phyloP scores from a whole-genome alignment of 2,113 vertebrate genomes.

The Dromaius novaehollandiae region DNA sequence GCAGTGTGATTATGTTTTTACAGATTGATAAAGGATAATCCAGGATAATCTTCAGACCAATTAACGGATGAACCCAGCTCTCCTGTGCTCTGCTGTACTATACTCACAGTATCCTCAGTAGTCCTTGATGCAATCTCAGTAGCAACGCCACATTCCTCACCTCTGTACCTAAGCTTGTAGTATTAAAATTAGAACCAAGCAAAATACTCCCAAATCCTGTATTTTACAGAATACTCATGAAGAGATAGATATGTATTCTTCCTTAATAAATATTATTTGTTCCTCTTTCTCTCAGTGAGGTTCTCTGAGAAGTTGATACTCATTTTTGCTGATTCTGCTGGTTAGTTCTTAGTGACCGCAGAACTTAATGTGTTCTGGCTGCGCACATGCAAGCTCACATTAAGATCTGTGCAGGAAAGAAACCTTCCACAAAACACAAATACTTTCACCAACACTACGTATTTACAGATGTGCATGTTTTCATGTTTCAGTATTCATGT shows the following conservation, averaged over 20 bases:
- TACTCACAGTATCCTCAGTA: not conserved
- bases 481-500: not conserved
- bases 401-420: not conserved
- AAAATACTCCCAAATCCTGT: not conserved
- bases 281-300: not conserved
- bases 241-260: not conserved
- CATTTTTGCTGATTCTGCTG: not conserved
- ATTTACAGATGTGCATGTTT: not conserved
- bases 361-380: fast-evolving
- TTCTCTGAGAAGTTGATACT: not conserved
- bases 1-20: not conserved
- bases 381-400: not conserved
- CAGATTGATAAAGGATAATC: not conserved
- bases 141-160: not conserved
- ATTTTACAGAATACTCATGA: not conserved
- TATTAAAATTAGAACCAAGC: not conserved
- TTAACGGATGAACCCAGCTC: not conserved
- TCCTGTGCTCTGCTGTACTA: not conserved
- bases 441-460: not conserved
- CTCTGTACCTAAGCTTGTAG: not conserved
- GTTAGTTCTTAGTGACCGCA: not conserved
- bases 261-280: not conserved
- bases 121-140: not conserved
- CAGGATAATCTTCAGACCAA: not conserved
- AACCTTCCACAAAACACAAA: not conserved